phyloP scores from a whole-genome alignment of 2,113 vertebrate genomes.

The Catharus minimus region DNA sequence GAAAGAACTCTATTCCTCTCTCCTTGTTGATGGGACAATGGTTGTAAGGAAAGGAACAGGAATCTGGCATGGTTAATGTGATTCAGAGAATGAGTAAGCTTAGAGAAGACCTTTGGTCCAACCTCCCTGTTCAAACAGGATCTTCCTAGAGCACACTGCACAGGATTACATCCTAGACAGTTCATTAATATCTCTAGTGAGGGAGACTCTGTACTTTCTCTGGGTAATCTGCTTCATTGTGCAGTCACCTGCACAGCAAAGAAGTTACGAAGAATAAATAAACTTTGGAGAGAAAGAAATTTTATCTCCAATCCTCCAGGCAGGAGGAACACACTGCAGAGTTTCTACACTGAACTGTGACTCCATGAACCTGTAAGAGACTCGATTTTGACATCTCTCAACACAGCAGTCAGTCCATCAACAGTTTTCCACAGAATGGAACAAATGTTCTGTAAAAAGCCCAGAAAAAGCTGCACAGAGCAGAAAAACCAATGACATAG shows the following conservation, averaged over 20 bases:
- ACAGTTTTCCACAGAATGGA: background rate
- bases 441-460: background rate
- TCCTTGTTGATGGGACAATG: background rate
- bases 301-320: background rate
- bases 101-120: background rate
- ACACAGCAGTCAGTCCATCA: background rate
- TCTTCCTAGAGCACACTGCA: background rate
- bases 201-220: background rate
- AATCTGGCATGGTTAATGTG: background rate
- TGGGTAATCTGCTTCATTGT: background rate
- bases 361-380: background rate
- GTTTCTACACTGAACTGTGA: background rate
- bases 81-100: background rate
- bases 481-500: background rate
- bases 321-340: background rate
- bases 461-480: background rate
- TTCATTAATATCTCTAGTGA: background rate
- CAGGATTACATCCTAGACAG: background rate
- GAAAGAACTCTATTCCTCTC: background rate
- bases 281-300: background rate
- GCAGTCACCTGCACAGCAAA: background rate
- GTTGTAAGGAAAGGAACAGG: background rate
- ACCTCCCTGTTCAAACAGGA: background rate
- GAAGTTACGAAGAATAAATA: background rate
- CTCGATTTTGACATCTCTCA: background rate